Evolutionary conservation across 30 jellyfish, hydroid and myxozoan genomes (phyloP).

Genomic region (Chironex yamaguchii): DNA sequence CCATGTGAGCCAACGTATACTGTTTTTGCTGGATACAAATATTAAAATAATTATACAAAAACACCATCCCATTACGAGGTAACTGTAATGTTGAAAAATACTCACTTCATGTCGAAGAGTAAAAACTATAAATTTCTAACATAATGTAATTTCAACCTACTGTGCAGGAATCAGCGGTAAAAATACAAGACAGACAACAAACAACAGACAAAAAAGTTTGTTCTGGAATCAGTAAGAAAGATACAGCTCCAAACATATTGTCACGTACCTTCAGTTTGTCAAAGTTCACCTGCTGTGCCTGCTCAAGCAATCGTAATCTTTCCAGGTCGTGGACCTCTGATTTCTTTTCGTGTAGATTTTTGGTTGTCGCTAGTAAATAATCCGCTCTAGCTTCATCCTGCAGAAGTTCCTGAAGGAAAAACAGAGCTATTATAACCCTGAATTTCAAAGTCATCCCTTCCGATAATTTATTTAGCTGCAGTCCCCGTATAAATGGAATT

Average conservation of each 20-base stretch:
- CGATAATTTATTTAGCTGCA: too few species aligned
- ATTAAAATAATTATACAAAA: not conserved
- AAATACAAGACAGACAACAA: too few species aligned
- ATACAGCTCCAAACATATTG: not conserved
- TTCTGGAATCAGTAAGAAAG: too few species aligned
- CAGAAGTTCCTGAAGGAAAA: conserved; percentile 66
- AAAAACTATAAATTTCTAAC: too few species aligned
- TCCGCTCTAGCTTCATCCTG: conserved; percentile 82
- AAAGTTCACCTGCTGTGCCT: conserved; percentile 68
- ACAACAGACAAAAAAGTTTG: too few species aligned
- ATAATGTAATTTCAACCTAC: too few species aligned
- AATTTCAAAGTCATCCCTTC: too few species aligned
- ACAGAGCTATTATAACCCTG: not conserved
- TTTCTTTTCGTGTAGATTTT: conserved; percentile 46
- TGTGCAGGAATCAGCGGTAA: too few species aligned
- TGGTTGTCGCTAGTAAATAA: conserved; percentile 62
- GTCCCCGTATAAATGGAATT: too few species aligned
- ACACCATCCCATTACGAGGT: too few species aligned
- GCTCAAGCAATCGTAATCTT: conserved; percentile 34
- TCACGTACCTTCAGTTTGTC: conserved; percentile 55
- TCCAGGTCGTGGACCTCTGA: conserved; percentile 55
- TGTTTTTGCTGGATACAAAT: conserved; percentile 1
- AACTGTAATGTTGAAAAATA: too few species aligned
- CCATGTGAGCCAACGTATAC: conserved; percentile 10
- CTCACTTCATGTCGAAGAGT: too few species aligned